phyloP scores from a whole-genome alignment of 1,140 invertebrate species.

The Cydia fagiglandana region DNA sequence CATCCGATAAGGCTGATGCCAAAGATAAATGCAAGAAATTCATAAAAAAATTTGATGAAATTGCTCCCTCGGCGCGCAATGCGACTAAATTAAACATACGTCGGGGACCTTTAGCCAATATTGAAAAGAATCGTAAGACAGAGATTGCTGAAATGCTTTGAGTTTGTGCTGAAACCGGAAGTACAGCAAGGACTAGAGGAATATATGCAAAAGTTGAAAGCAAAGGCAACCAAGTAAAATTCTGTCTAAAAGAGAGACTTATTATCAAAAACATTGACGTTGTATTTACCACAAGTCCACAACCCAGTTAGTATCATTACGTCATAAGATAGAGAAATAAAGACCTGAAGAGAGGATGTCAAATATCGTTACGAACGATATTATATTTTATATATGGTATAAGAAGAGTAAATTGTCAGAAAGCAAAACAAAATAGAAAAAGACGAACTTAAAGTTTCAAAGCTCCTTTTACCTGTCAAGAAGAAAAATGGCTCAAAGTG shows the following conservation, averaged over 20 bases:
- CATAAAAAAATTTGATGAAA: conserved; percentile 80
- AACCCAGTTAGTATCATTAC: background rate
- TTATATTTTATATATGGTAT: too few species aligned
- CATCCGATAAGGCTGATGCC: conserved; percentile 82
- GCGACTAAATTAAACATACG: conserved; percentile 81
- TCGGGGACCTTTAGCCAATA: conserved; percentile 70
- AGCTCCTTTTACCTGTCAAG: too few species aligned
- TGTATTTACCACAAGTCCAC: background rate
- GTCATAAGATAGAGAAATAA: too few species aligned
- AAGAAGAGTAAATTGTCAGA: too few species aligned
- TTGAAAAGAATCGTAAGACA: conserved; percentile 80
- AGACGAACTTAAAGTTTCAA: too few species aligned
- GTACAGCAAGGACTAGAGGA: conserved; percentile 82
- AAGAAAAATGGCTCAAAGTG: too few species aligned
- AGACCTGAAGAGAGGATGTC: too few species aligned
- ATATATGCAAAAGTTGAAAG: conserved; percentile 75
- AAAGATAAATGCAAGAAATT: conserved; percentile 82
- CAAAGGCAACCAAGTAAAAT: conserved; percentile 34
- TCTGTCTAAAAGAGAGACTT: background rate
- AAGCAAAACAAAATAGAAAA: too few species aligned
- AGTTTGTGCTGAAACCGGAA: conserved; percentile 78
- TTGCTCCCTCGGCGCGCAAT: conserved; percentile 80
- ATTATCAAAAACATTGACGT: conserved; percentile 21
- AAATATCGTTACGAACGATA: too few species aligned
- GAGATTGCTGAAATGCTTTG: conserved; percentile 82